A percentile compares a stretch with the other conserved stretches of the same genome.
phyloP scores from a whole-genome alignment of 2,113 vertebrate genomes.

The Tachuris rubrigastra region DNA sequence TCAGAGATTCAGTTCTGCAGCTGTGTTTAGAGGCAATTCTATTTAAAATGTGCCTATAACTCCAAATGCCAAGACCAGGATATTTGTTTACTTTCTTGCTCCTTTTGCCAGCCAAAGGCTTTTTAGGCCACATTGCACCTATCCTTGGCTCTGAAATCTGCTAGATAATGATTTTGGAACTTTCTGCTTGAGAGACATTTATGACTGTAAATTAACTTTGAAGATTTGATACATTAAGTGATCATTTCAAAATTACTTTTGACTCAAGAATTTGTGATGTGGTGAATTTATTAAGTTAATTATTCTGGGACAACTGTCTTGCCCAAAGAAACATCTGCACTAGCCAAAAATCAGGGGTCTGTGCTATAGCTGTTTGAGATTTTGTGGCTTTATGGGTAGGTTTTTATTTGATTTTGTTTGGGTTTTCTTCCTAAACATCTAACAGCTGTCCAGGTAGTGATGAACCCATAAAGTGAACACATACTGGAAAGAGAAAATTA shows the following conservation, averaged over 20 bases:
- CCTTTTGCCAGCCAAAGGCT: background rate
- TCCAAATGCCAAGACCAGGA: conserved; percentile 22
- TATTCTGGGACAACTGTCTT: background rate
- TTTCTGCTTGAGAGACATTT: background rate
- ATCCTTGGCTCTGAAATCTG: background rate
- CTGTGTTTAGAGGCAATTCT: conserved; percentile 56
- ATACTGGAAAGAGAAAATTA: background rate
- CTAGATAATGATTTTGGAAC: background rate
- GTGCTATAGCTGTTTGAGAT: background rate
- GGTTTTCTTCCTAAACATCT: background rate
- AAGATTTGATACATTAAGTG: background rate
- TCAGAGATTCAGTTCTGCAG: conserved; percentile 45
- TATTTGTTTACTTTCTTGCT: conserved; percentile 43
- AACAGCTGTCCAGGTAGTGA: background rate
- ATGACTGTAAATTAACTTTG: background rate
- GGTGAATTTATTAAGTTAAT: background rate
- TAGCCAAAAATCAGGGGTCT: background rate
- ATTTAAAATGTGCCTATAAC: conserved; percentile 37
- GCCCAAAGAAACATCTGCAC: background rate
- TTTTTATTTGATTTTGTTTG: background rate
- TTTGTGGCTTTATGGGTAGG: background rate
- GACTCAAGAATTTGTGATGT: background rate
- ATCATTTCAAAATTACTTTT: background rate
- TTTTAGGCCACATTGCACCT: background rate
- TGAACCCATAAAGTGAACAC: background rate